Conservation (phyloP, 2,888 invertebrate genomes). For the Lithophane semibrunnea region DNA sequence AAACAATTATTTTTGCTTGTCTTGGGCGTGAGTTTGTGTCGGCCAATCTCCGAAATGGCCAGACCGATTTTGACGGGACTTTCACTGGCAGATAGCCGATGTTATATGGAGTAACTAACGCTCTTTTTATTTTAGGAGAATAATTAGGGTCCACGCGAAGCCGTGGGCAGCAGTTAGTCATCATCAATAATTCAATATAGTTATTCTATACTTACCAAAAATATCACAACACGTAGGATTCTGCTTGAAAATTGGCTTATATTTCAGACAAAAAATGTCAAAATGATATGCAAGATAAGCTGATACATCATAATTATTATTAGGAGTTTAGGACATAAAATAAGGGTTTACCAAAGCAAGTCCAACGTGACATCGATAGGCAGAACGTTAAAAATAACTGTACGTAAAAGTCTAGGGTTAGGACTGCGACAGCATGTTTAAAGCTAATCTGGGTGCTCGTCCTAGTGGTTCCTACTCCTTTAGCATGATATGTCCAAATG, state of each 20-base stretch:
- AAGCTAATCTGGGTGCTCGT: neutral
- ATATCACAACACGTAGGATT: neutral
- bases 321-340: neutral
- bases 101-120: no score
- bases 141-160: no score
- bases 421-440: neutral
- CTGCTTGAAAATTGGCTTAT: neutral
- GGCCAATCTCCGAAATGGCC: no score
- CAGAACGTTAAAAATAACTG: constrained; percentile 1
- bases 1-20: no score
- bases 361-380: no score
- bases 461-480: neutral
- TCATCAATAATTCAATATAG: no score
- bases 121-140: no score
- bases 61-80: no score
- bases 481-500: neutral
- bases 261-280: neutral
- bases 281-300: neutral
- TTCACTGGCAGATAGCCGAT: no score
- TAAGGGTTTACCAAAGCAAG: neutral
- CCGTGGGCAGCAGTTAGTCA: no score
- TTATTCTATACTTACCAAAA: neutral
- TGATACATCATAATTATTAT: no score
- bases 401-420: neutral
- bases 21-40: no score